Percentiles rank a stretch among this genome's conserved stretches.
phyloP scores from a whole-genome alignment of 2,113 vertebrate genomes.

The Poecile atricapillus region DNA sequence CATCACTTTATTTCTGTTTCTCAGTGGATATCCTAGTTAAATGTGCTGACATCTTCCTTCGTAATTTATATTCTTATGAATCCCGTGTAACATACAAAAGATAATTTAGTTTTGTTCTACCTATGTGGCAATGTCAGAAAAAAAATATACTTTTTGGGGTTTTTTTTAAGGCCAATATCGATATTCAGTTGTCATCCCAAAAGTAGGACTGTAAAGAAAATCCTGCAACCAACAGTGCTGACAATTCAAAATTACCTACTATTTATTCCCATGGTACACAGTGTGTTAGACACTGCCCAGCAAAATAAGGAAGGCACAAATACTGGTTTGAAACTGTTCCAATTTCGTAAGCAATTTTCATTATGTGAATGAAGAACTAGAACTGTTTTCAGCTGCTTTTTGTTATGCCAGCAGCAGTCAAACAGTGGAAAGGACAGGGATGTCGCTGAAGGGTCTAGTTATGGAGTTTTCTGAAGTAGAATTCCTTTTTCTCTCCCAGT shows the following conservation, averaged over 20 bases:
- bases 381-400: background rate
- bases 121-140: background rate
- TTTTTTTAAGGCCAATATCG: background rate
- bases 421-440: background rate
- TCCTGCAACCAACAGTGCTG: background rate
- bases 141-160: accelerated
- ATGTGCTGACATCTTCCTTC: background rate
- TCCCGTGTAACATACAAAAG: background rate
- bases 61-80: background rate
- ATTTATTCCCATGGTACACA: background rate
- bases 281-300: background rate
- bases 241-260: background rate
- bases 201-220: background rate
- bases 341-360: conserved; percentile 7
- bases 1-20: background rate
- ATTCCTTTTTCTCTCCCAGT: background rate
- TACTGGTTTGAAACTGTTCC: background rate
- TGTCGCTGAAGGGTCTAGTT: background rate
- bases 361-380: background rate
- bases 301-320: background rate
- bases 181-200: background rate
- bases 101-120: background rate
- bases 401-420: background rate
- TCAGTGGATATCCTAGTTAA: background rate
- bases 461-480: background rate